A percentile compares a stretch with the other conserved stretches of the same genome.
Conservation (phyloP, 2,888 invertebrate genomes). For the Drosophila setosimentum region DNA sequence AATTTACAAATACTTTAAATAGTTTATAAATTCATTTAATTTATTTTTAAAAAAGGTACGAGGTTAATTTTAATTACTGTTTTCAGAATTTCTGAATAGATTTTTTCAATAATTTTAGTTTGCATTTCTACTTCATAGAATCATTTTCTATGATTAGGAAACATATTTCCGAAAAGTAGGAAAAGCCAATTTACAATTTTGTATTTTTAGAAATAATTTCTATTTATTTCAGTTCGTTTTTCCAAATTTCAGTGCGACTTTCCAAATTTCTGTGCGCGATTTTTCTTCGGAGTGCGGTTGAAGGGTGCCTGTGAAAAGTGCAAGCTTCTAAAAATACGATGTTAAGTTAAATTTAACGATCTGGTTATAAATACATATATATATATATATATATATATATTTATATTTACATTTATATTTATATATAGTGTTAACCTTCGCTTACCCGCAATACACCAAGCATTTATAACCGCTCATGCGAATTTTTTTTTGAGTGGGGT, state of each 20-base stretch:
- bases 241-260: too few species aligned
- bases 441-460: background rate
- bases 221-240: too few species aligned
- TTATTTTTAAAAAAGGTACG: background rate
- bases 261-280: background rate
- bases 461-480: constrained; percentile 4
- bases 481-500: background rate
- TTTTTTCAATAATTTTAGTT: background rate
- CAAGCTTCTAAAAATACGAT: background rate
- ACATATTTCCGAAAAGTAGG: background rate
- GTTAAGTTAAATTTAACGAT: background rate
- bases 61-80: background rate
- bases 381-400: background rate
- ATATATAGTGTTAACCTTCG: background rate
- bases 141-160: background rate
- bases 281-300: background rate
- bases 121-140: background rate
- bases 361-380: too few species aligned
- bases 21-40: background rate
- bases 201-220: too few species aligned
- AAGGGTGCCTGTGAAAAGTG: background rate
- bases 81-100: background rate
- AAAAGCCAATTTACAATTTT: background rate
- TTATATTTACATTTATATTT: too few species aligned
- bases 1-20: too few species aligned